These are phyloP conservation scores for Mobula birostris DNA, from an alignment of 2,113 vertebrate species.

Conservation along the genomic window DNA sequence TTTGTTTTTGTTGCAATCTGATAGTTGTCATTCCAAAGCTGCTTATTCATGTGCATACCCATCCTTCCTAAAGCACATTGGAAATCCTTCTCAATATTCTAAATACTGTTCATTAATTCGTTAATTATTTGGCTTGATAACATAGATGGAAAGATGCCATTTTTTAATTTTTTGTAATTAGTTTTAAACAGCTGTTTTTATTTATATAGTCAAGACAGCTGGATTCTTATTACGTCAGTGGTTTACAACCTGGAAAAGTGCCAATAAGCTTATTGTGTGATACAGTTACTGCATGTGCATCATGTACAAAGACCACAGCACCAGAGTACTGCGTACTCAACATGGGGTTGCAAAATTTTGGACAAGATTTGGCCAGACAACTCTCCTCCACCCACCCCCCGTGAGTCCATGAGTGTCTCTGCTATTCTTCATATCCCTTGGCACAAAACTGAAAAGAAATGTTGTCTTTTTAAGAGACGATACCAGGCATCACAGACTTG, in stretches of 20 bases:
- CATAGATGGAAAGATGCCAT: conserved; percentile 1
- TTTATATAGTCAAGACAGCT: neutral
- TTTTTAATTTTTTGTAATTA: neutral
- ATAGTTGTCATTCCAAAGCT: conserved; percentile 10
- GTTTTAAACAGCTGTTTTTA: too few relatives aligned
- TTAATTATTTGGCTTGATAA: neutral
- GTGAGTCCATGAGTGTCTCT: neutral
- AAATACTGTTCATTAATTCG: neutral
- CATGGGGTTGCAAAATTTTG: neutral
- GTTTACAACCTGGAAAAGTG: neutral
- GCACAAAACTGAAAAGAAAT: neutral
- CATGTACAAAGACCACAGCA: neutral
- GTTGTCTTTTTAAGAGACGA: neutral
- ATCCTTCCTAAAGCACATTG: neutral
- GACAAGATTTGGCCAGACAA: neutral
- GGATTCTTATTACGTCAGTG: neutral
- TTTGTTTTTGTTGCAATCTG: neutral
- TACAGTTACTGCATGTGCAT: neutral
- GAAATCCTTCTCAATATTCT: neutral
- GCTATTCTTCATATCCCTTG: neutral
- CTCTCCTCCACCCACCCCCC: too few relatives aligned
- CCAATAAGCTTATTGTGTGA: conserved; percentile 19
- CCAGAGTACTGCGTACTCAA: neutral
- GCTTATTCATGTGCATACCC: neutral
- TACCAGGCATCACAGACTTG: neutral